Evolutionary conservation across 2,113 vertebrate species (phyloP), one percentile per base, ranked within the genome.

Genomic region (Alaudala cheleensis): DNA sequence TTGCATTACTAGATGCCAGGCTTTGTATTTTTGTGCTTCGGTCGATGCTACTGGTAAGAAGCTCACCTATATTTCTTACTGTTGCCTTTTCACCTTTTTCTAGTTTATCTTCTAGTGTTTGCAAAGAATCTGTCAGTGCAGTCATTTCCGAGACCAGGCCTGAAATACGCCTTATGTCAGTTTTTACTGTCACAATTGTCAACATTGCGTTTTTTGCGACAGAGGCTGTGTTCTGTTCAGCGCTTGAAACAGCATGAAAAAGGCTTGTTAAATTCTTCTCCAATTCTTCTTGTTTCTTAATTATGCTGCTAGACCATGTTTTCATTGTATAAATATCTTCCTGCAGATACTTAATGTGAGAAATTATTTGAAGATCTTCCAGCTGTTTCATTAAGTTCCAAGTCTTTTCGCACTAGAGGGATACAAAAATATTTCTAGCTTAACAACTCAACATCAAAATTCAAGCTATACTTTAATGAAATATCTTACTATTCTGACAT

Each of bases 121-220:
- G 94, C 25, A 98, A 93, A 72, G 98, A 98, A 16, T 97, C 94
- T 69, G 98, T 96, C 93, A 99, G 92, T 6, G 97, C 97, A 51
- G 97, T 94, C 65, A 98, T 95, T 86, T 99, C 99, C 0, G 98
- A 97, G 86, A 97, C 97, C 37, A 99, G 97, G 44, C 99, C 99
- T 13, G 98, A 99, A 98, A 99, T 98, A 22, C 99, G 98, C 71
- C 99, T 98, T 80, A 99, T 90, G 28, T 99, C 99, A 28, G 99
- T 99, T 95, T 98, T 98, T 61, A 99, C 97, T 3, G 98, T 97
- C 31, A 98, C 97, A 57, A 99, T 98, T 86, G 98, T 97, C 81
- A 98, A 34, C 5, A 95, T 89, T 9, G 99, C 19, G 5, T 98
- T 98, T 90, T 97, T 98, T 31, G 98, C 94, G 87, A 97, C 92